Evolutionary conservation across 2,888 invertebrate species (phyloP).

Genomic region (Caenorhabditis virilis): DNA sequence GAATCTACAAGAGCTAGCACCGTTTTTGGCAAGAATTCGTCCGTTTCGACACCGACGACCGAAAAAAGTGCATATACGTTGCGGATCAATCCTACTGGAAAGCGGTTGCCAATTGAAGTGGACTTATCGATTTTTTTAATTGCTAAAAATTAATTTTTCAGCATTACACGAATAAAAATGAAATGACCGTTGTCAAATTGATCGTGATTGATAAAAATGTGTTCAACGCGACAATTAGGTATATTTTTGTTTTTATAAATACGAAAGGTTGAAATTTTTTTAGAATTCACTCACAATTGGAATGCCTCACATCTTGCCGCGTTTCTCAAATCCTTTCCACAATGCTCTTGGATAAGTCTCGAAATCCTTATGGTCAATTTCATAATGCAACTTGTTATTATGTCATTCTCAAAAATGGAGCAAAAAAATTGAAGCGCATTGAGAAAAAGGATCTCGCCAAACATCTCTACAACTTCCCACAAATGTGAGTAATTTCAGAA

Average conservation of each 20-base stretch:
- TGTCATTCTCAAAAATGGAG: slow-evolving; percentile 2
- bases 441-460: no score
- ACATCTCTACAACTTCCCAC: slow-evolving; percentile 7
- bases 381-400: slow-evolving; percentile 1
- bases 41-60: neutral
- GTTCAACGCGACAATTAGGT: slow-evolving; percentile 12
- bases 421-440: slow-evolving; percentile 15
- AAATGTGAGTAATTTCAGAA: slow-evolving; percentile 9
- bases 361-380: slow-evolving; percentile 1
- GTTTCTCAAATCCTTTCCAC: neutral
- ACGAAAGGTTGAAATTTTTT: slow-evolving; percentile 1
- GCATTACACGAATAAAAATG: neutral
- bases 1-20: neutral
- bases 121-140: neutral
- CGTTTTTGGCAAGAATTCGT: neutral
- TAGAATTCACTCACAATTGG: slow-evolving; percentile 5
- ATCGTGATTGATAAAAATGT: slow-evolving; percentile 9
- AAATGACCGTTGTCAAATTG: slow-evolving; percentile 12
- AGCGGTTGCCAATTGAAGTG: neutral
- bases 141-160: neutral
- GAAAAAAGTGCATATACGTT: neutral
- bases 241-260: neutral
- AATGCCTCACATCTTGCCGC: neutral
- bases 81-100: neutral
- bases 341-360: slow-evolving; percentile 3